Evolutionary conservation across 2,888 invertebrate genomes (phyloP), one percentile per base, ranked within the genome.

Genomic region (Marasmarcha lunaedactyla): DNA sequence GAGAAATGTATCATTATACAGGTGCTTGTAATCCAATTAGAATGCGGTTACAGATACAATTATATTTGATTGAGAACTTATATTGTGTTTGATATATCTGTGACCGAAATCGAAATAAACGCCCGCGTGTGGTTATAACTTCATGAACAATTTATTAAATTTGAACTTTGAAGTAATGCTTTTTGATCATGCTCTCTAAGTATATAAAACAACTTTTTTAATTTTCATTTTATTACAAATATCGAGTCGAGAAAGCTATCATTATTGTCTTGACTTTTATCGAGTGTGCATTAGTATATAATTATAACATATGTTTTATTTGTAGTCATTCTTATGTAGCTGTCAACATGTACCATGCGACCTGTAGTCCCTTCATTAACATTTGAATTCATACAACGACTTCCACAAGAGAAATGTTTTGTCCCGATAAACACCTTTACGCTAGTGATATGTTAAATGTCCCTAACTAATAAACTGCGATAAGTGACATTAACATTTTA

Each of bases 291-390:
- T n/a, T n/a, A n/a, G n/a, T 11, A 4, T 11, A 11, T 30, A 30
- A 62, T 66, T 65, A 63, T 57, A 62, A 65, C 61, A 63, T 61
- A 59, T 60, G 65, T 65, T 58, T 55, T 59, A 56, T 54, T 58
- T 50, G 58, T 54, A 60, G 63, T 64, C 56, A 71, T 67, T 62
- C 65, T 62, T 63, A 68, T 67, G 64, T 54, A 56, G 54, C 49
- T 52, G 50, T 55, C 59, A 52, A 57, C 58, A 62, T 56, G 59
- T 60, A 55, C 47, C 52, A 49, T 59, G 57, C 58, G 62, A 65
- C 62, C 63, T 66, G 68, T 70, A 69, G 63, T 63, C 63, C 64
- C 62, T 61, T 63, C 66, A 71, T 72, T 70, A 71, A 66, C 73
- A 71, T 71, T 70, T 66, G 62, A 67, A 71, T 70, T 68, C 66